A percentile compares a stretch with the other conserved stretches of the same genome.
phyloP scores from a whole-genome alignment of 1,140 invertebrate species.

The Coboldia fuscipes region DNA sequence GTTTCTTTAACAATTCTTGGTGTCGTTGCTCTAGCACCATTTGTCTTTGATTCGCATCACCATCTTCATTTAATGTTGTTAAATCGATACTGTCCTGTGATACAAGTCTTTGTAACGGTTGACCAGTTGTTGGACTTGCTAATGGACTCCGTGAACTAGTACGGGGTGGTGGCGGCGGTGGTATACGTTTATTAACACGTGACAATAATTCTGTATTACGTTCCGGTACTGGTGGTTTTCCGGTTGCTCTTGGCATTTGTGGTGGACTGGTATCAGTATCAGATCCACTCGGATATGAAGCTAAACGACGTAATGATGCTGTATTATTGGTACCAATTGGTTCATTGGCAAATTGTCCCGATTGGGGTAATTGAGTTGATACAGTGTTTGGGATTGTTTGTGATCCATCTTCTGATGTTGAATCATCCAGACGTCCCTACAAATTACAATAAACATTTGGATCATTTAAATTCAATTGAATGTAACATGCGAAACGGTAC shows the following conservation, averaged over 20 bases:
- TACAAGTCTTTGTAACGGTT: conserved; percentile 30
- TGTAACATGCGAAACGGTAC: not conserved
- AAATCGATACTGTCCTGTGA: conserved; percentile 33
- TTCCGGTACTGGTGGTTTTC: conserved; percentile 56
- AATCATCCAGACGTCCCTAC: conserved; percentile 18
- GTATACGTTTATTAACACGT: conserved; percentile 43
- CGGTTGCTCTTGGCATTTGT: conserved; percentile 27
- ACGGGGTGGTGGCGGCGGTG: conserved; percentile 67
- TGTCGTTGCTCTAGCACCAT: conserved; percentile 62
- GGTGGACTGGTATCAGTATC: conserved; percentile 47
- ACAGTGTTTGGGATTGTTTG: conserved; percentile 19
- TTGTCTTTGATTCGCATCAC: conserved; percentile 32
- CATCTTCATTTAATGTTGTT: conserved; percentile 49
- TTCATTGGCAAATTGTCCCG: conserved; percentile 14
- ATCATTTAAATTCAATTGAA: not conserved
- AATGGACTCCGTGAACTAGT: conserved; percentile 62
- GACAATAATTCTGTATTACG: conserved; percentile 45
- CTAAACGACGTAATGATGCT: conserved; percentile 39
- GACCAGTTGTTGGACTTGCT: conserved; percentile 46
- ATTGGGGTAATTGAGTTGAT: conserved; percentile 21
- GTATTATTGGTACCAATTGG: conserved; percentile 21
- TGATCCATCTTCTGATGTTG: conserved; percentile 21
- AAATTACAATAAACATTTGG: not conserved
- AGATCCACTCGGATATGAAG: conserved; percentile 52
- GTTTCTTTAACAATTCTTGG: conserved; percentile 65